Base-by-base conservation (phyloP, 2,888 invertebrate species). In the Apomyelois bistriatella region DNA sequence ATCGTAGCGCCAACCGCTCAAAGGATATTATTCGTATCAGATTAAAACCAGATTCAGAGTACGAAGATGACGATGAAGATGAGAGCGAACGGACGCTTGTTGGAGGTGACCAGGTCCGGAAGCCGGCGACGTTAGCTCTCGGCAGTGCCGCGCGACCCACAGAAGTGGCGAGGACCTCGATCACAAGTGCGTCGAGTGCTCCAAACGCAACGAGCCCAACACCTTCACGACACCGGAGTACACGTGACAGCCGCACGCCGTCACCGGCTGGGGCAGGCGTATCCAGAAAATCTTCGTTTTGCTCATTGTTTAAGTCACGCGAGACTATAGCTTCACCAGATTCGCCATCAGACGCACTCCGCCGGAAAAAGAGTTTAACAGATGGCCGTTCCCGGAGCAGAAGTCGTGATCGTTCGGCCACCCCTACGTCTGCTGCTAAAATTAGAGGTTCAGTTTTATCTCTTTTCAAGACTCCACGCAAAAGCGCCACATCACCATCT, bases 231-330 rank as follows among this genome's bases (percentile, higher is more conserved):
- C 63, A 63, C 22, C 80, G 66, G 42, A 55, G 57, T 1, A 53
- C 57, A 3, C 73, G 79, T 7, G 74, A 70, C 49, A 74, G 80
- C 37, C 76, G 92, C 28, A 92, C 93, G 0, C 95, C 96, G 0
- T 96, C 96, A 1, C 95, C 96, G 0, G 66, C 92, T 0, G 92
- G 92, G 0, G 85, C 85, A 0, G 91, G 92, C 0, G 90, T 93
- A 0, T 95, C 96, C 0, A 91, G 96, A 37, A 95, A 95, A 76
- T 95, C 95, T 65, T 96, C 96, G 32, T 95, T 96, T 72, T 94
- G 95, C 54, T 95, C 95, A 3, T 80, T 96, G 41, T 96, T 96
- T 71, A 94, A 94, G 76, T 94, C 95, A 59, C 93, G 93, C 63
- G 94, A 93, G 66, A 92, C 92, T 15, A 91, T 92, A 54, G 91